Evolutionary conservation across 2,113 vertebrate genomes (phyloP).

Genomic region (Aythya baeri): DNA sequence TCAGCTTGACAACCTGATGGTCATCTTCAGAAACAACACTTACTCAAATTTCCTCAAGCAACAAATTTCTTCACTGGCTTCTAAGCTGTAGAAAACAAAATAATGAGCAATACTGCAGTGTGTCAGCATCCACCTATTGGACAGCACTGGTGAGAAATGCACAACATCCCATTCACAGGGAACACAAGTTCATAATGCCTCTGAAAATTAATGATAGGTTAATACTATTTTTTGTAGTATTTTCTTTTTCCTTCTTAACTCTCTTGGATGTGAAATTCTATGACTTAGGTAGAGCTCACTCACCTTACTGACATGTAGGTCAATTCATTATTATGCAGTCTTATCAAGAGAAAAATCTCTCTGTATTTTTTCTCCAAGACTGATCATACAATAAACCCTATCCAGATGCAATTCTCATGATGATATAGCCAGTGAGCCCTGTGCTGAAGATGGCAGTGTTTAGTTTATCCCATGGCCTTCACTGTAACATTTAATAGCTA

Average conservation of each 20-base stretch:
- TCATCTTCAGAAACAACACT: conserved; percentile 5
- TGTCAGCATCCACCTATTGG: background rate
- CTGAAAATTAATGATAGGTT: background rate
- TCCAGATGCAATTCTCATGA: background rate
- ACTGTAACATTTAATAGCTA: background rate
- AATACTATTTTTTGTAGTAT: background rate
- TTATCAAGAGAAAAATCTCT: background rate
- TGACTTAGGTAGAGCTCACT: background rate
- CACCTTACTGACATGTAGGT: background rate
- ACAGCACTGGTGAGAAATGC: background rate
- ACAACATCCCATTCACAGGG: background rate
- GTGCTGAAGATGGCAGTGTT: background rate
- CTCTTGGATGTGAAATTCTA: background rate
- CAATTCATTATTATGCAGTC: background rate
- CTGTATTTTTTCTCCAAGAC: background rate
- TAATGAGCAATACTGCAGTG: background rate
- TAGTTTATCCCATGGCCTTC: background rate
- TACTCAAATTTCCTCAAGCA: conserved; percentile 16
- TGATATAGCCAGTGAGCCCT: background rate
- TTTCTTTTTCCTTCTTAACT: background rate
- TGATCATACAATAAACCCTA: background rate
- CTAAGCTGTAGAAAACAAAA: background rate
- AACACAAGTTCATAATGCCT: background rate
- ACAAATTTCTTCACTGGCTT: background rate
- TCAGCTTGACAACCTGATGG: background rate